These are phyloP conservation scores for Psix sp. DNA, from an alignment of 1,140 invertebrate species.

Conservation along the genomic window DNA sequence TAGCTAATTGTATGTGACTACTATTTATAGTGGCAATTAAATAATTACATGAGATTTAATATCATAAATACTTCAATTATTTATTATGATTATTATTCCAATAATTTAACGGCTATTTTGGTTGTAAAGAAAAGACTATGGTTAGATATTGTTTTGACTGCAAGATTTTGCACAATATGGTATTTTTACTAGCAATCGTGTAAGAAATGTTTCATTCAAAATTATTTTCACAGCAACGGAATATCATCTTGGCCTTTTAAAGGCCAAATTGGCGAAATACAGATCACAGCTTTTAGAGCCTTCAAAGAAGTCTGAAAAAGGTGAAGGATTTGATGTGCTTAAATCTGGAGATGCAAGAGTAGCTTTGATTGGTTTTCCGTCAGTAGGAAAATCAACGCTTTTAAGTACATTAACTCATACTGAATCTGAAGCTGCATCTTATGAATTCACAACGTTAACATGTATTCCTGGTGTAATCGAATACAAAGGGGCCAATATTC, in stretches of 20 bases:
- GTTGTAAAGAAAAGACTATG: too few species aligned
- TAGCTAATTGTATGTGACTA: too few species aligned
- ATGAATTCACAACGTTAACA: constrained; percentile 99
- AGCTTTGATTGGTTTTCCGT: constrained; percentile 98
- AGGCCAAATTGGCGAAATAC: constrained; percentile 99
- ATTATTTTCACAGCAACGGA: constrained; percentile 90
- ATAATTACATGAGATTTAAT: too few species aligned
- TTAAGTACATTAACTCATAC: constrained; percentile 95
- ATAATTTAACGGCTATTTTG: too few species aligned
- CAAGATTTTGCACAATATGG: too few species aligned
- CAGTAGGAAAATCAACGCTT: constrained; percentile 97
- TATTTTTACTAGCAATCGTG: too few species aligned
- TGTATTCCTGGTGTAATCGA: constrained; percentile 99
- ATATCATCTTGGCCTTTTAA: constrained; percentile 98
- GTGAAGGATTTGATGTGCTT: constrained; percentile 99
- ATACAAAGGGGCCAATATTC: constrained; percentile 99
- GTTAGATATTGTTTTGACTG: too few species aligned
- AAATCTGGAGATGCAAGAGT: constrained; percentile 99
- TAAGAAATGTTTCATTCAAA: constrained; percentile 6
- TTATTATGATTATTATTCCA: too few species aligned
- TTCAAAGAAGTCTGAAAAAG: constrained; percentile 96
- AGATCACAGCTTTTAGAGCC: constrained; percentile 96
- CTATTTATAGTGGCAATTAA: too few species aligned
- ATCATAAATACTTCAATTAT: too few species aligned
- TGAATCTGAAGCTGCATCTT: constrained; percentile 96